Base-by-base conservation (phyloP, 2,797 vertebrate species). In the Xerus rutilus region DNA sequence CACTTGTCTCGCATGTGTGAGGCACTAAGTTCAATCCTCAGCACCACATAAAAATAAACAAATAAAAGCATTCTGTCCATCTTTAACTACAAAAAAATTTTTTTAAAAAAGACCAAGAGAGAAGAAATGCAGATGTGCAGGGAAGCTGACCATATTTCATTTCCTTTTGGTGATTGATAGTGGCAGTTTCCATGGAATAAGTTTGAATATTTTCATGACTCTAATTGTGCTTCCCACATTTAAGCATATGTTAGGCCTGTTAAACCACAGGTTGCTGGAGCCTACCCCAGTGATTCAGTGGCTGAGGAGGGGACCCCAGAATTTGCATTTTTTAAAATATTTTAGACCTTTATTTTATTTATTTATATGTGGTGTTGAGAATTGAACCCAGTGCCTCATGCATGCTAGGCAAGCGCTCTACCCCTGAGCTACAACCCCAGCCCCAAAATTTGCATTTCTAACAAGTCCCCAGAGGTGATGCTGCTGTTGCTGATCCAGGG, bases 161-260 rank as follows among this genome's bases (percentile, higher is more conserved):
- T 88, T n/a, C 54, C 90, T 90, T 83, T 91, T 49, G n/a, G 39
- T 39, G 39, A 39, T 39, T 72, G 21, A 85, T 87, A 73, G 39
- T 79, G 79, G 88, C 3, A 12, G 20, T 96, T 96, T 95, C 83
- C 43, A 20, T 32, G 25, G 54, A 78, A 62, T 77, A 86, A 74
- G 21, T 77, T 95, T 85, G 35, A 93, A 4, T 82, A 35, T 81
- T 70, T 94, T 94, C 83, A 95, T 89, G 67, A 94, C 62, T 67
- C 21, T 82, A 83, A 78, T 78, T 32, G 30, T 85, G 62, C 23
- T 86, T 89, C 72, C 92, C 57, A 89, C 39, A 65, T 45, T 82
- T 67, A 65, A 39, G 54, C 39, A 72, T 49, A 25, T 23, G 77
- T 67, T 87, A 89, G 70, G 20, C 52, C 92, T 86, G 62, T 93